Base-by-base conservation (phyloP, 2,797 vertebrate genomes). In the Sebastes oblongus region DNA sequence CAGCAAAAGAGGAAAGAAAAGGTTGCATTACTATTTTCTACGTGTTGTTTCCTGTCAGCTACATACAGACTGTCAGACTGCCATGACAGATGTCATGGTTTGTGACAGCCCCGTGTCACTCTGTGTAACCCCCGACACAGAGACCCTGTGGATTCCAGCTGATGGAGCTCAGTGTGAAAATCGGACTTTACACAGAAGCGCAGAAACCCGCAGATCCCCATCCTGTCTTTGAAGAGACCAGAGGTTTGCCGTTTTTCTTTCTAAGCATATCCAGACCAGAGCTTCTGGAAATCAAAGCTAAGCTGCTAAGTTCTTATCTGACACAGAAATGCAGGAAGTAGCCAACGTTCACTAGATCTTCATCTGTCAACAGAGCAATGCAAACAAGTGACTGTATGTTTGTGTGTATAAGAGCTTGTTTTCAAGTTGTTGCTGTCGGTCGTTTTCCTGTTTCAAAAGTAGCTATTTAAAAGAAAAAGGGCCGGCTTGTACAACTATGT, bases 361-460 rank as follows among this genome's bases (percentile, higher is more conserved):
- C 60, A 74, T 81, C 84, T 18, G 77, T 86, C 82, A 78, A 86
- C 80, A 80, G 18, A 24, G 64, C 66, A 52, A 46, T 11, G 75
- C 62, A 79, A 75, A 81, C 78, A 71, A 34, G 22, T 34, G 1
- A 24, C 65, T 52, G 20, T 8, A 52, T 20, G 18, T 52, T 52
- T 77, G 25, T 62, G 66, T 64, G 12, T 13, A 10, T 25, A 18
- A 13, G 25, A 36, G 62, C 5, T 22, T 61, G 36, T 79, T 77
- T 56, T 73, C 3, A 8, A 30, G 22, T 18, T 22, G 24, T 34
- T 55, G 34, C 14, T 3, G 30, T 75, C 52, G 4, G 42, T 56
- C 10, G 50, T 54, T 42, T 67, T 71, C 66, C 24, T 8, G 46
- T 42, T 66, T 58, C 32, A 16, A 66, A 8, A 71, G 27, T 20